Base-by-base conservation (phyloP, 2,888 invertebrate genomes). In the Acleris cristana region DNA sequence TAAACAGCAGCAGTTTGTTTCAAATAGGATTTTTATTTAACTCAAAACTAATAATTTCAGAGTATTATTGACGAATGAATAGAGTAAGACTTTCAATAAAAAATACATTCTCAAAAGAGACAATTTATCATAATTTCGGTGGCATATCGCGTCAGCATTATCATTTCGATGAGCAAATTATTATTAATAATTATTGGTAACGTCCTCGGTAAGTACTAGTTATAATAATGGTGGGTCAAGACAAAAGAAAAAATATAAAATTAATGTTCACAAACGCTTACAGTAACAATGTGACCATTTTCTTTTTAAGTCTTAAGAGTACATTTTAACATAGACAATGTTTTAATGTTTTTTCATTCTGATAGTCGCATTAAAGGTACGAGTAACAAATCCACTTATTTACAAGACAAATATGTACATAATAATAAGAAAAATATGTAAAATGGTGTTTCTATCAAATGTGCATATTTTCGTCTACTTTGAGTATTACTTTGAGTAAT, bases 191-290 rank as follows among this genome's bases (percentile, higher is more conserved):
- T 26, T 26, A 60, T 8, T 66, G 66, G 66, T 66, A 66, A 66
- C 66, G 7, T 48, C 18, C 44, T 30, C 48, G 57, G 48, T 66
- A 66, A 66, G 61, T 66, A 62, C 61, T 62, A 62, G 60, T 49
- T 65, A 62, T 21, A 57, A 54, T 65, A 45, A 62, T 66, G 66
- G 66, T 66, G 62, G 54, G 59, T 55, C 48, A 59, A 59, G 23
- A 48, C 40, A 40, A 40, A 40, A 40, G 14, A 40, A 40, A 40
- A 14, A 30, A 51, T 6, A 61, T 49, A n/a, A 34, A 51, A 55
- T 18, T 2, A 30, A 48, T 18, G 7, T n/a, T 18, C 6, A 48
- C 2, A 18, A 2, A 48, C 14, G 48, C 6, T 18, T 18, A 18
- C 18, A 48, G 7, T 48, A 48, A 18, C 2, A n/a, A 48, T 48